Conservation (phyloP, 1,140 invertebrate genomes). For the Pseudomyrmex dendroicus region DNA sequence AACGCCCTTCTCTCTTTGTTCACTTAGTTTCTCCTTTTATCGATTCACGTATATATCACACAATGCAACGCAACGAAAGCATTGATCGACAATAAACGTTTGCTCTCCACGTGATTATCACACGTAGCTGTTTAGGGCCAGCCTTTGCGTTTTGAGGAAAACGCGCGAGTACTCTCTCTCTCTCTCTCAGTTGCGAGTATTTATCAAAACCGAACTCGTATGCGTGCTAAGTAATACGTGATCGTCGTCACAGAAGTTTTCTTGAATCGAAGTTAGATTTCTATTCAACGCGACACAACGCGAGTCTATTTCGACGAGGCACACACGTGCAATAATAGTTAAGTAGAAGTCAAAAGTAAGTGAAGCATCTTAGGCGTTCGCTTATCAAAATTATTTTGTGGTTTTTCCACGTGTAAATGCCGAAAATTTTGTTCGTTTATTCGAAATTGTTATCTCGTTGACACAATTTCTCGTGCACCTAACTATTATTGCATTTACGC, state of each 20-base stretch:
- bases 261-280: not conserved
- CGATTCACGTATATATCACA: conserved; percentile 27
- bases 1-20: not conserved
- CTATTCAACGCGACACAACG: not conserved
- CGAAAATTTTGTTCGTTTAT: not conserved
- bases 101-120: not conserved
- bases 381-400: not conserved
- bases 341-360: not conserved
- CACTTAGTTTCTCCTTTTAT: conserved; percentile 1
- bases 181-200: not conserved
- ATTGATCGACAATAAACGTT: not conserved
- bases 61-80: conserved; percentile 8
- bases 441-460: not conserved
- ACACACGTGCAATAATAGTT: conserved; percentile 42
- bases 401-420: not conserved
- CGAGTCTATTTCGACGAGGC: not conserved
- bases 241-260: too few relatives aligned
- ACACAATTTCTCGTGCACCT: not conserved
- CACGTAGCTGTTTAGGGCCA: conserved; percentile 34
- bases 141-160: not conserved
- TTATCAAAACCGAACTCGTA: not conserved
- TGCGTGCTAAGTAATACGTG: not conserved
- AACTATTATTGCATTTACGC: conserved; percentile 39
- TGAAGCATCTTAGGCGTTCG: not conserved
- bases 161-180: too few relatives aligned